Conservation (phyloP, 2,113 vertebrate genomes). For the Prinia subflava region DNA sequence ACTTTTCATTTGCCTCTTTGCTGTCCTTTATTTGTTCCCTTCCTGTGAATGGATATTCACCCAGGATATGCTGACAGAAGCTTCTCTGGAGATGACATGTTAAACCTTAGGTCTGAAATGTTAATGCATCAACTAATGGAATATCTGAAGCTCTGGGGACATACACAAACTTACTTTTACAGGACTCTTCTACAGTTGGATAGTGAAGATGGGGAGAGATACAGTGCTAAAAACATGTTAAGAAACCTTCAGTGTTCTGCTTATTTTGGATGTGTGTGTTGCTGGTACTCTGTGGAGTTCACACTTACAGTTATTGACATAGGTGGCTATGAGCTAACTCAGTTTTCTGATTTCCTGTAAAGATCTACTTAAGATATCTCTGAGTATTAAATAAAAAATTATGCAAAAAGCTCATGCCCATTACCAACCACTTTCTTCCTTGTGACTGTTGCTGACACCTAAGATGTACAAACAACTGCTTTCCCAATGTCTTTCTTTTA, state of each 20-base stretch:
- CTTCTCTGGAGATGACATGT: neutral
- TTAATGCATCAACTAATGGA: slow-evolving; percentile 24
- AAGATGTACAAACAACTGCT: neutral
- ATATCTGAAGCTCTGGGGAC: neutral
- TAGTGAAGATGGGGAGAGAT: neutral
- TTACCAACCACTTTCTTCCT: neutral
- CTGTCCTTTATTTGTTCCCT: neutral
- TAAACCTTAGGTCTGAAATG: slow-evolving; percentile 22
- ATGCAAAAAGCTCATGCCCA: neutral
- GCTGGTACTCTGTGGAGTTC: neutral
- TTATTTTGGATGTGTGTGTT: neutral
- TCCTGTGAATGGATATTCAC: neutral
- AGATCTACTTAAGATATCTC: neutral
- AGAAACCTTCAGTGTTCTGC: neutral
- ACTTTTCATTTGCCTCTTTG: slow-evolving; percentile 38
- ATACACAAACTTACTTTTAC: neutral
- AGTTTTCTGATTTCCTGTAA: neutral
- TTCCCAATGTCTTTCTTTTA: neutral
- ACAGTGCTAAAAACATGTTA: neutral
- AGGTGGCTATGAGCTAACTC: neutral
- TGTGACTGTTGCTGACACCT: neutral
- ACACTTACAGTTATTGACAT: neutral
- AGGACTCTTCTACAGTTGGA: neutral
- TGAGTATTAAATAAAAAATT: neutral
- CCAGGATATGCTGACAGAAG: neutral